Percentiles rank a stretch among this genome's conserved stretches.
These are phyloP conservation scores for Aulostomus chinensis DNA, from an alignment of 2,797 vertebrate genomes.

Conservation along the genomic window DNA sequence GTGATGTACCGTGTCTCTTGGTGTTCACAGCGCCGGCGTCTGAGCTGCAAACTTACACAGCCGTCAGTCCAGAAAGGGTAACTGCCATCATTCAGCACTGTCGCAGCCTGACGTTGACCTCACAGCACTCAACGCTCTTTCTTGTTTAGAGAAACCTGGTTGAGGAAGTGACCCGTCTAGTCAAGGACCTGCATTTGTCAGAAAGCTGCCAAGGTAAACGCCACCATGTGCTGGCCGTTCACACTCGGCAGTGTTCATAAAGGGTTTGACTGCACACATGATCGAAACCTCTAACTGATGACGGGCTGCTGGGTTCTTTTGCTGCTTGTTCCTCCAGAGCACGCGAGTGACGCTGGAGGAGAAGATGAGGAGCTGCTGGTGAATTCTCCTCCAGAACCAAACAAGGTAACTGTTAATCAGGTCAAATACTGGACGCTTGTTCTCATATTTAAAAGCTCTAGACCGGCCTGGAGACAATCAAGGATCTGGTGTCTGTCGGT, in stretches of 20 bases:
- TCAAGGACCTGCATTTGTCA: constrained; percentile 13
- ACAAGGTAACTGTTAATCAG: constrained; percentile 26
- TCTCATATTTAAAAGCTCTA: too few relatives aligned
- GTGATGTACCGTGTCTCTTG: neutral
- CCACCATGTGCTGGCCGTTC: neutral
- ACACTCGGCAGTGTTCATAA: neutral
- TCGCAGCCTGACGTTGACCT: too few relatives aligned
- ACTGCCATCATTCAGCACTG: neutral
- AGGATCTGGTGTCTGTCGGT: too few relatives aligned
- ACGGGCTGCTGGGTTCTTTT: too few relatives aligned
- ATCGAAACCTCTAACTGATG: too few relatives aligned
- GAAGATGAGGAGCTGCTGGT: constrained; percentile 21
- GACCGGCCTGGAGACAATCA: too few relatives aligned
- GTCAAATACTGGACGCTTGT: too few relatives aligned
- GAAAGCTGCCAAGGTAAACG: constrained; percentile 31
- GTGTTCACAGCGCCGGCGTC: constrained; percentile 16
- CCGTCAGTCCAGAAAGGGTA: constrained; percentile 25
- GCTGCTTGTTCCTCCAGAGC: constrained; percentile 12
- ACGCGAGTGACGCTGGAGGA: neutral
- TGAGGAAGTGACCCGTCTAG: constrained; percentile 31
- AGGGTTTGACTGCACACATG: neutral
- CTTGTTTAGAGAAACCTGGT: constrained; percentile 21
- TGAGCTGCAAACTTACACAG: constrained; percentile 2
- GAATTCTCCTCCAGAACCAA: neutral
- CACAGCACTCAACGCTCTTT: neutral